These are phyloP conservation scores for Ceratothoa steindachneri DNA, from an alignment of 2,888 invertebrate genomes.

Conservation along the genomic window DNA sequence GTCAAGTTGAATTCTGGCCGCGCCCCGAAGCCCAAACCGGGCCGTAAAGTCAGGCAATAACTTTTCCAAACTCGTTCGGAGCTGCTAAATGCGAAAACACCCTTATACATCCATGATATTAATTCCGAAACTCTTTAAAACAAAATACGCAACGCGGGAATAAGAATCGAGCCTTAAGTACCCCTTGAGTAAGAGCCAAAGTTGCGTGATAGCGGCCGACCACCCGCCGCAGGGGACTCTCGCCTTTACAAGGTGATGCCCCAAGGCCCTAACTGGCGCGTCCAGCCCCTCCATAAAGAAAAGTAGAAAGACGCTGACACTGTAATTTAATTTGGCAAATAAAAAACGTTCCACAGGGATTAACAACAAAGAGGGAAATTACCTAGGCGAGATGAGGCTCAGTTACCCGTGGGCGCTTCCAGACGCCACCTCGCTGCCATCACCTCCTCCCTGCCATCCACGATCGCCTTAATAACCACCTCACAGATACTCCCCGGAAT, in stretches of 20 bases:
- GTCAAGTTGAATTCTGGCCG: constrained; percentile 4
- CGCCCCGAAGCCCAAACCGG: background rate
- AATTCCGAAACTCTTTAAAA: constrained; percentile 2
- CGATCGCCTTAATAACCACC: background rate
- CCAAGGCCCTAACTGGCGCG: background rate
- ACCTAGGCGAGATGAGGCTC: background rate
- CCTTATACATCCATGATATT: constrained; percentile 8
- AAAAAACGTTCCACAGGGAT: constrained; percentile 17
- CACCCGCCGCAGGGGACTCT: background rate
- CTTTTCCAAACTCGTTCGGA: constrained; percentile 6
- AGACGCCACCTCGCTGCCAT: too few species aligned
- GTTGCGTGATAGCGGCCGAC: background rate
- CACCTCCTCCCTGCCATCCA: too few species aligned
- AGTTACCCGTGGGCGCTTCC: background rate
- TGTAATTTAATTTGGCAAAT: constrained; percentile 36
- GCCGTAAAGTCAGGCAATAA: background rate
- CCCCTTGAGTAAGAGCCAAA: background rate
- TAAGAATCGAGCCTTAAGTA: background rate
- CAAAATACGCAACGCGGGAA: background rate
- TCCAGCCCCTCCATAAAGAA: constrained; percentile 1
- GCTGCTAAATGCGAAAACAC: constrained; percentile 13
- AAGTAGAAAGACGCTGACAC: constrained; percentile 15
- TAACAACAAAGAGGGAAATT: constrained; percentile 4
- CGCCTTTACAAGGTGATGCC: background rate
- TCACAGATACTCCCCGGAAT: background rate